A percentile compares a stretch with the other conserved stretches of the same genome.
These are phyloP conservation scores for Streptopelia turtur DNA, from an alignment of 2,797 vertebrate genomes.

Conservation along the genomic window DNA sequence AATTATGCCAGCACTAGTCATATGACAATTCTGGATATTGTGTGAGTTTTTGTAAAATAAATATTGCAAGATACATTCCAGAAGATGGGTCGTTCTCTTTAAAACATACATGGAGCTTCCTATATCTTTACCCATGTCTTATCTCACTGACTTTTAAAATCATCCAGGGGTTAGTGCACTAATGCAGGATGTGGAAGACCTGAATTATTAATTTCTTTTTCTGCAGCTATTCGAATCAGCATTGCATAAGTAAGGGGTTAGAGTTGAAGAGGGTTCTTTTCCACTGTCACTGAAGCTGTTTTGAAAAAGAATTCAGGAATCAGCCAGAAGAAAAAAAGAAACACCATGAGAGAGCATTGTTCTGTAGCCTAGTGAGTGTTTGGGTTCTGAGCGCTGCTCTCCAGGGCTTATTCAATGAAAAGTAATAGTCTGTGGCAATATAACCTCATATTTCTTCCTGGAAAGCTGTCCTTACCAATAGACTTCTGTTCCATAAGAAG, in stretches of 20 bases:
- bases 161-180: background rate
- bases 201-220: constrained; percentile 20
- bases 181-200: background rate
- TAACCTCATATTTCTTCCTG: background rate
- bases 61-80: background rate
- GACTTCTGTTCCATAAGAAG: background rate
- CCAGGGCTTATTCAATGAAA: background rate
- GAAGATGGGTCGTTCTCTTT: background rate
- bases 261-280: background rate
- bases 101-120: background rate
- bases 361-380: background rate
- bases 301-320: background rate
- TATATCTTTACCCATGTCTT: background rate
- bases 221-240: background rate
- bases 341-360: background rate
- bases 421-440: background rate
- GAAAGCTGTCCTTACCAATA: background rate
- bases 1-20: background rate
- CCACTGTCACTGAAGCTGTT: background rate
- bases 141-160: background rate
- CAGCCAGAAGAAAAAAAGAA: background rate
- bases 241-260: background rate
- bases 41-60: background rate
- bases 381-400: background rate
- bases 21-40: background rate